These are phyloP conservation scores for Tupaia chinensis DNA, from an alignment of 2,113 vertebrate species.

Conservation along the genomic window DNA sequence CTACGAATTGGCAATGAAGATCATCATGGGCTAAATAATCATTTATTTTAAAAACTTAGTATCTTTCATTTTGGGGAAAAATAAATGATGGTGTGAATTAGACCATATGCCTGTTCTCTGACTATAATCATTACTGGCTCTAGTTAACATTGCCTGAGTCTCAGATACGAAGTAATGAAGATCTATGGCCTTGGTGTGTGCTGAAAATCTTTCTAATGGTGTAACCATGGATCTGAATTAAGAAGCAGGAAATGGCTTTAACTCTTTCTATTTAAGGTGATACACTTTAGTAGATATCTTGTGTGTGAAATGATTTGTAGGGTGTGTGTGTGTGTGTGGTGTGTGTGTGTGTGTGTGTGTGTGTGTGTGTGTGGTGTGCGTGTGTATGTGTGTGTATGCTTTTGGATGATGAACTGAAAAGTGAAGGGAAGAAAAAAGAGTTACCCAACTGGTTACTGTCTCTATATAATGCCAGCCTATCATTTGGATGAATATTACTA, in stretches of 20 bases:
- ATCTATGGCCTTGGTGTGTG: background rate
- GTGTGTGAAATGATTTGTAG: background rate
- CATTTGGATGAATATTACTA: background rate
- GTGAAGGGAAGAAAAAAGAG: background rate
- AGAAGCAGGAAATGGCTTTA: background rate
- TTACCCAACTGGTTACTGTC: background rate
- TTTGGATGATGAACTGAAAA: background rate
- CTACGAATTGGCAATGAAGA: background rate
- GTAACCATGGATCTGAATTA: background rate
- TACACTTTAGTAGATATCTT: background rate
- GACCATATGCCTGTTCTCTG: conserved; percentile 32
- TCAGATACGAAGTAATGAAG: conserved; percentile 49
- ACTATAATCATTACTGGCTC: conserved; percentile 55
- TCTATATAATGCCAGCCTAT: background rate
- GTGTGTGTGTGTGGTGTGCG: background rate
- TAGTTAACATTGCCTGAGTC: background rate
- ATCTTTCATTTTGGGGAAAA: conserved; percentile 32
- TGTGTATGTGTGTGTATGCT: background rate
- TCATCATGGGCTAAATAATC: background rate
- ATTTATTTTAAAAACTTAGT: background rate
- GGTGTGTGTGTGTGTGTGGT: background rate
- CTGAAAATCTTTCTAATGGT: background rate
- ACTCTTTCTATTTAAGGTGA: background rate
- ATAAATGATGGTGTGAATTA: conserved; percentile 50
- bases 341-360: background rate